Base-by-base conservation (phyloP, 2,113 vertebrate species). In the Orthonyx spaldingii region DNA sequence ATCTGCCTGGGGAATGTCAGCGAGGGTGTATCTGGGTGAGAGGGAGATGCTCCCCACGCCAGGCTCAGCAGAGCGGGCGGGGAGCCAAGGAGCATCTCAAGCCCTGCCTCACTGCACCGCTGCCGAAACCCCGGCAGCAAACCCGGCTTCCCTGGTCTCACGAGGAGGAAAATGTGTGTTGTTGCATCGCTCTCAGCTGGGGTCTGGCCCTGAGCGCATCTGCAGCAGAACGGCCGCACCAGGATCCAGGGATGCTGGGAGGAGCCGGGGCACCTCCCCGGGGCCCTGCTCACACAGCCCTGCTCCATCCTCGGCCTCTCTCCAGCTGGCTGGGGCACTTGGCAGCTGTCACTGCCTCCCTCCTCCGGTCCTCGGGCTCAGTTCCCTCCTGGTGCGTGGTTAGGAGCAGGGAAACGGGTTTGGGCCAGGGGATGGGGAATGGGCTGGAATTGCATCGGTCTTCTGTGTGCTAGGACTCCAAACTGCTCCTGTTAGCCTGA, bases 131-230 rank as follows among this genome's bases (percentile, higher is more conserved):
- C 42, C 11, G 5, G 47, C 12, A 1, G 35, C 68, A 44, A 56
- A 32, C 23, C 14, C 0, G 0, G 13, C 50, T 61, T 2, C 1
- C 7, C 55, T 35, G 1, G 0, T 33, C 77, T 35, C 75, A 33
- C 0, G 1, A 7, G 6, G 64, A 49, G 59, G 37, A 11, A 53
- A 56, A 82, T 9, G 18, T 15, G 64, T 20, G 39, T 24, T 9
- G 7, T 35, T 84, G 52, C 84, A 27, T 5, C 0, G 2, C 56
- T 65, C 39, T 47, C 82, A 72, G 63, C 66, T 72, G 74, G 30
- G 35, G 3, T 7, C 69, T 59, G 78, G 33, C 70, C 46, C 32
- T 7, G 44, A 44, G 65, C 0, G 1, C 44, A 57, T 41, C 49
- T 76, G 87, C 69, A 93, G 74, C 74, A 2, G 42, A 13, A 35